Base-by-base conservation (phyloP, 2,797 vertebrate genomes). In the Falco naumanni region DNA sequence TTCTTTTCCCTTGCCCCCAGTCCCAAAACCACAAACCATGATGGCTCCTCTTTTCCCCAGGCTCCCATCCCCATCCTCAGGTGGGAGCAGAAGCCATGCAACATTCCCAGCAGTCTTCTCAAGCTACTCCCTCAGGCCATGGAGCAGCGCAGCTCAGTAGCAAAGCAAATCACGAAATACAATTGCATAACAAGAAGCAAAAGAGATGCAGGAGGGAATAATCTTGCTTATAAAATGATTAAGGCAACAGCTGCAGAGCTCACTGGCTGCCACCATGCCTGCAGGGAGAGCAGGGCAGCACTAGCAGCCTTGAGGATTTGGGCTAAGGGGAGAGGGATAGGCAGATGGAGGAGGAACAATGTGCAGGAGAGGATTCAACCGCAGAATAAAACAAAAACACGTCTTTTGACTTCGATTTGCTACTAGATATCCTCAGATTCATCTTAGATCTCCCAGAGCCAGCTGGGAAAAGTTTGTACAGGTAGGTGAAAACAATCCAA, bases 161-260 rank as follows among this genome's bases (percentile, higher is more conserved):
- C 74, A 94, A 87, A 84, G 61, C 51, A 75, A 79, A 48, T 79
- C 19, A 53, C 0, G 0, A 87, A 93, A 89, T 28, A n/a, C 4
- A n/a, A 31, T 61, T 93, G 65, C 74, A 34, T 87, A 95, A 95
- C 29, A 70, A 24, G 20, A 89, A 95, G 53, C 13, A 74, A 68
- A 72, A 91, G 39, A 21, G 2, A 75, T 34, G 47, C 56, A 72
- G 63, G 16, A 72, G 56, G 25, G 70, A 95, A 89, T 70, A 85
- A 87, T 75, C 43, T 71, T 93, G n/a, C 47, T 53, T 47, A 74
- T 77, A 77, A 91, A 93, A 90, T 0, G 5, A 81, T 48, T 54
- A 95, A 77, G 71, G 63, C 56, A 89, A 61, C 59, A 95, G 51
- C 71, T 84, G 51, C 66, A 86, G 68, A 88, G 33, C 53, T 93